Evolutionary conservation across 2,113 vertebrate species (phyloP), one percentile per base, ranked within the genome.

Genomic region (Sinocyclocheilus rhinocerous): DNA sequence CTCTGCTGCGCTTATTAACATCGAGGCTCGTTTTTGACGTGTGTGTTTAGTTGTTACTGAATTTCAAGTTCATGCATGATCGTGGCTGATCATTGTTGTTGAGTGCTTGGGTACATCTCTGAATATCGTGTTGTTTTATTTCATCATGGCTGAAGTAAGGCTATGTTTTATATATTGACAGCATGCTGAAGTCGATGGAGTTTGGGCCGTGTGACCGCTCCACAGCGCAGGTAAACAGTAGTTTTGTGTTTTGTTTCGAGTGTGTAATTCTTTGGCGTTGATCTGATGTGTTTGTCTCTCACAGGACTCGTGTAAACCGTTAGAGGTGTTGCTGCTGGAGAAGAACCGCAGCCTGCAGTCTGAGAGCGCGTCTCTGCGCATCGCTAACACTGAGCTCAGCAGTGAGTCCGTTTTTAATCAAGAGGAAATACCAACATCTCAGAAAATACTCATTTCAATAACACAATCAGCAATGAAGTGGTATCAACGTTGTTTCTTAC

Each of bases 121-220:
- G 39, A 48, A 48, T 2, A 48, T 48, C 2, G 13, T 50, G 48
- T 4, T 59, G 65, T 69, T 3, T 16, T 36, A 10, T 69, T 36
- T 20, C 4, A 36, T 36, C 29, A 18, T 70, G 15, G 67, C 67
- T 36, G 65, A 33, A 33, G 65, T 69, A 33, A 15, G 2, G 6
- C 26, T 6, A 9, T 45, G 42, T 10, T 39, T 9, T 84, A 81
- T 84, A 81, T 91, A 88, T 93, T 91, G 69, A 76, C 94, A 99
- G 98, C 89, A 98, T 99, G 89, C 95, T 99, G 89, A 99, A 99
- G 91, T 97, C 98, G 88, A 98, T 99, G 97, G 98, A 99, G 94
- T 98, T 98, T 91, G 94, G 96, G 52, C 95, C 96, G 0, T 94
- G 96, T 2, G 97, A 99, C 84, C 93, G 93, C 89, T 94, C 96